Evolutionary conservation across 2,797 vertebrate species (phyloP).

Genomic region (Ceyx erithaca): DNA sequence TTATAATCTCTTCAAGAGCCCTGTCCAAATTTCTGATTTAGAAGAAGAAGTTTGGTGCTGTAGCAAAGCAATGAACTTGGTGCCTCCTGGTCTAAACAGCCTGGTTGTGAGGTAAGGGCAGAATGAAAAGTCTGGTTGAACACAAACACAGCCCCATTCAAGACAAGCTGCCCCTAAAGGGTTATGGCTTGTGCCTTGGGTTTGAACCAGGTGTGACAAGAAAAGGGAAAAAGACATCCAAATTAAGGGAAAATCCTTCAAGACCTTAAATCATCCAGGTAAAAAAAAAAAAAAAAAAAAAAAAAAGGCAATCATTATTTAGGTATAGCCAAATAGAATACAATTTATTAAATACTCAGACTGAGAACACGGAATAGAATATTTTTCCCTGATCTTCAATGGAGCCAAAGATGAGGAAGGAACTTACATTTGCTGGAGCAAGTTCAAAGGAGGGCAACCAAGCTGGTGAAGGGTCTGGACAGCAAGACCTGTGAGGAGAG

Average conservation of each 20-base stretch:
- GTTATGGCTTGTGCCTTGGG: neutral
- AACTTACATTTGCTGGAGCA: neutral
- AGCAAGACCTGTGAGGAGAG: no score
- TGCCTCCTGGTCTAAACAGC: neutral
- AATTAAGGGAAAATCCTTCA: neutral
- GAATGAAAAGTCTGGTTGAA: neutral
- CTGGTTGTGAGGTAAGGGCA: neutral
- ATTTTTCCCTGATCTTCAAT: neutral
- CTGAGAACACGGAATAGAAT: neutral
- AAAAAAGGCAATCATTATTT: neutral
- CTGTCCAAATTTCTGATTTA: neutral
- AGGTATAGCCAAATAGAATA: neutral
- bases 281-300: neutral
- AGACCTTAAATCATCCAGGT: neutral
- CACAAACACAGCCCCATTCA: neutral
- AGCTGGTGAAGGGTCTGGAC: no score
- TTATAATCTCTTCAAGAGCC: neutral
- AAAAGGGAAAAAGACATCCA: neutral
- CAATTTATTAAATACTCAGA: neutral
- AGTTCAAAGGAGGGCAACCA: no score
- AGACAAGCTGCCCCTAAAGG: neutral
- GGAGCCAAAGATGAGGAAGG: neutral
- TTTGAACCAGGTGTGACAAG: fast-evolving
- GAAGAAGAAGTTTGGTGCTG: neutral
- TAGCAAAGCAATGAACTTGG: neutral